Evolutionary conservation across 2,113 vertebrate species (phyloP).

Genomic region (Nettapus auritus): DNA sequence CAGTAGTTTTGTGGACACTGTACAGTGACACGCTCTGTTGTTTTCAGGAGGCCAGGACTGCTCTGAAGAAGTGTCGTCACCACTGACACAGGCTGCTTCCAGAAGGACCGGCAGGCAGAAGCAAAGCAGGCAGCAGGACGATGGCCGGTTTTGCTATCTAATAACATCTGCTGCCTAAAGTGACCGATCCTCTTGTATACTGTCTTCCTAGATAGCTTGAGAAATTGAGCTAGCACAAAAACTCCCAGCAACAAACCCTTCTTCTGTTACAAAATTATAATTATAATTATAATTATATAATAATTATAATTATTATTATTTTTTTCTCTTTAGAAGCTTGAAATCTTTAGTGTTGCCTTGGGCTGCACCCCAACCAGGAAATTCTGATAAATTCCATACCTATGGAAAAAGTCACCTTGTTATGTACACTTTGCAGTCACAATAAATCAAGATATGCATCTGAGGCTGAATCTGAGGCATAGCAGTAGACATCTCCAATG

Average conservation of each 20-base stretch:
- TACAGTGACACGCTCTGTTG: neutral
- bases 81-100: fast-evolving
- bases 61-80: neutral
- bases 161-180: neutral
- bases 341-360: neutral
- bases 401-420: neutral
- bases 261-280: neutral
- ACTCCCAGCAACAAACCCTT: neutral
- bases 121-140: neutral
- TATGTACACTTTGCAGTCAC: fast-evolving
- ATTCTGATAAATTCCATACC: neutral
- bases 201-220: neutral
- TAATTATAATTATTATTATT: no score
- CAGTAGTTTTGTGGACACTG: neutral
- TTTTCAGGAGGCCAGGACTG: neutral
- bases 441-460: neutral
- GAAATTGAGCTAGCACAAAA: neutral
- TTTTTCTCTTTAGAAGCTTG: neutral
- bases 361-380: neutral
- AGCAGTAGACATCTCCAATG: neutral
- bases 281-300: no score
- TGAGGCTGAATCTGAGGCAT: neutral
- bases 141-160: neutral
- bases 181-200: neutral
- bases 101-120: neutral